A percentile compares a stretch with the other conserved stretches of the same genome.
phyloP scores from a whole-genome alignment of 2,113 vertebrate species.

The Sorex araneus region DNA sequence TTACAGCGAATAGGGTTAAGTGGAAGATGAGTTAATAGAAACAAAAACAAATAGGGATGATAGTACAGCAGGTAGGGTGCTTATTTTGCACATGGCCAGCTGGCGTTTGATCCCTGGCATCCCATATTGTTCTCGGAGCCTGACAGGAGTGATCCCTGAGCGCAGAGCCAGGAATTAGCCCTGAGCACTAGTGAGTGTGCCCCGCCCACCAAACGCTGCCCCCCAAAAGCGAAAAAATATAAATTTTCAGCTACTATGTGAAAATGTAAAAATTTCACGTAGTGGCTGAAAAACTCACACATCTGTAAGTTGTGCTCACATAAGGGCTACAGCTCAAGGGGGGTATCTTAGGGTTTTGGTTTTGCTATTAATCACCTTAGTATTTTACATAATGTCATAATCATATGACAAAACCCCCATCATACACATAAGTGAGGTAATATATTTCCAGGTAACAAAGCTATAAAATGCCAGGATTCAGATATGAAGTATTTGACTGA shows the following conservation, averaged over 20 bases:
- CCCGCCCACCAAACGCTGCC: too few species aligned
- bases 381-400: slow-evolving; percentile 46
- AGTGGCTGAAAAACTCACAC: too few species aligned
- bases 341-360: neutral
- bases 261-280: neutral
- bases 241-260: slow-evolving; percentile 28
- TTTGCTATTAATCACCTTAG: neutral
- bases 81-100: too few species aligned
- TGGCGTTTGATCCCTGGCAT: too few species aligned
- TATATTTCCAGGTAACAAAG: too few species aligned
- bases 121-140: too few species aligned
- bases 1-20: neutral
- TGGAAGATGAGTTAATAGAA: neutral
- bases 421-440: neutral
- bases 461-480: neutral
- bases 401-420: slow-evolving; percentile 27
- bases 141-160: too few species aligned
- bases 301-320: too few species aligned
- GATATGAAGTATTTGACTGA: neutral
- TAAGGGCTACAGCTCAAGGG: neutral
- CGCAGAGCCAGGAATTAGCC: too few species aligned
- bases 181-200: too few species aligned
- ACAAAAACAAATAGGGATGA: neutral
- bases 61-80: too few species aligned
- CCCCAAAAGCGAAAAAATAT: neutral